These are phyloP conservation scores for Druon quercuslanigerum DNA, from an alignment of 1,140 invertebrate species.

Conservation along the genomic window DNA sequence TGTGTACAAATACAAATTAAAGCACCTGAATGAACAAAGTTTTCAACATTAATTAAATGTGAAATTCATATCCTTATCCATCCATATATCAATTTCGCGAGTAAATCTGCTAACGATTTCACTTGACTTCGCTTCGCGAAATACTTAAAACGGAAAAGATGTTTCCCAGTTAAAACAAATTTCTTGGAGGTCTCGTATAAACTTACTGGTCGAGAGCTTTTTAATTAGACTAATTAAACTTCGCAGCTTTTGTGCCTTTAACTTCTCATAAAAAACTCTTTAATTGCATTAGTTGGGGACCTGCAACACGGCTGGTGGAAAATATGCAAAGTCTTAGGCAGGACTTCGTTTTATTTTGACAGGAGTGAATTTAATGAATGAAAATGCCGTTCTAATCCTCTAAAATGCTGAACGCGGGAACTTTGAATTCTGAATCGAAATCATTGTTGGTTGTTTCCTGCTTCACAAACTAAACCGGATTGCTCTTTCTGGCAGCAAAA, in stretches of 20 bases:
- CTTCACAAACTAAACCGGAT: neutral
- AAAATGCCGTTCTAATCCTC: too few species aligned
- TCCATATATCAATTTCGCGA: neutral
- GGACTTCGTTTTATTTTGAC: neutral
- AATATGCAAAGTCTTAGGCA: too few species aligned
- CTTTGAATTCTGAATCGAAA: too few species aligned
- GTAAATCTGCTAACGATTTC: constrained; percentile 22
- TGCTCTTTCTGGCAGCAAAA: constrained; percentile 31
- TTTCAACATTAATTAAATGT: neutral
- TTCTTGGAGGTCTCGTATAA: neutral
- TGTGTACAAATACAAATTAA: too few species aligned
- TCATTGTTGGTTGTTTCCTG: neutral
- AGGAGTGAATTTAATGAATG: too few species aligned
- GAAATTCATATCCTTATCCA: neutral
- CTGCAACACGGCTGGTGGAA: neutral
- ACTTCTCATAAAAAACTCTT: neutral
- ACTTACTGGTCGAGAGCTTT: neutral
- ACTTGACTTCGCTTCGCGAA: neutral
- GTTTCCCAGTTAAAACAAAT: constrained; percentile 41
- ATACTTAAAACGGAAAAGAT: constrained; percentile 33
- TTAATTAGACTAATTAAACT: constrained; percentile 44
- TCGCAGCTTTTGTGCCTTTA: constrained; percentile 13
- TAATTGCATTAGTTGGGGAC: neutral
- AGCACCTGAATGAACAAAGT: too few species aligned
- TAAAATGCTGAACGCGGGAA: too few species aligned